Conservation (phyloP, 1,140 invertebrate species). For the Dicyema japonicum region DNA sequence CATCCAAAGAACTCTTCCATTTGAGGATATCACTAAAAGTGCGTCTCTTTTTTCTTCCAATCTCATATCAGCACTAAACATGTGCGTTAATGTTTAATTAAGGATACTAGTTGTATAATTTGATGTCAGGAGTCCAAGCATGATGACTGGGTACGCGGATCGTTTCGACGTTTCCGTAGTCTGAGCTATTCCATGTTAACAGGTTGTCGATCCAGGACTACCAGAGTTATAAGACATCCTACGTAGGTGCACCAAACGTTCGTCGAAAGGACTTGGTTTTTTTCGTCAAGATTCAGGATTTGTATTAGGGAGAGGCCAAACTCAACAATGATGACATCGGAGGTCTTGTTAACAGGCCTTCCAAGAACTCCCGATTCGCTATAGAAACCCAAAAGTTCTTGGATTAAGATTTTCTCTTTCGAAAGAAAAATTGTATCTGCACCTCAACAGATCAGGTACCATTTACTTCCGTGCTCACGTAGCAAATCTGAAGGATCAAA, state of each 20-base stretch:
- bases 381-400: constrained; percentile 13
- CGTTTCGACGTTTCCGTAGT: constrained; percentile 70
- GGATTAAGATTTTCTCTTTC: constrained; percentile 16
- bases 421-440: constrained; percentile 8
- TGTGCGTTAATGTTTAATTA: neutral
- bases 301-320: constrained; percentile 18
- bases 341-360: constrained; percentile 13
- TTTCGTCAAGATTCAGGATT: constrained; percentile 19
- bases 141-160: constrained; percentile 66
- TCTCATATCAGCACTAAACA: constrained; percentile 6
- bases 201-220: constrained; percentile 68
- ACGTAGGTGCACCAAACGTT: constrained; percentile 17
- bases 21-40: constrained; percentile 24
- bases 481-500: too few species aligned
- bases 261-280: constrained; percentile 16
- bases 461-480: too few species aligned
- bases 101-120: constrained; percentile 84
- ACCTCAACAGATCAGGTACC: too few species aligned
- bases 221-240: constrained; percentile 5
- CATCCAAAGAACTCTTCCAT: constrained; percentile 31
- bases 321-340: constrained; percentile 11
- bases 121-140: constrained; percentile 86
- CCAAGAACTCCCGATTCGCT: constrained; percentile 13
- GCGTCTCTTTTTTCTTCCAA: constrained; percentile 25
- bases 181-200: constrained; percentile 63